These are phyloP conservation scores for Austrofundulus limnaeus DNA, from an alignment of 2,113 vertebrate genomes.

Conservation along the genomic window DNA sequence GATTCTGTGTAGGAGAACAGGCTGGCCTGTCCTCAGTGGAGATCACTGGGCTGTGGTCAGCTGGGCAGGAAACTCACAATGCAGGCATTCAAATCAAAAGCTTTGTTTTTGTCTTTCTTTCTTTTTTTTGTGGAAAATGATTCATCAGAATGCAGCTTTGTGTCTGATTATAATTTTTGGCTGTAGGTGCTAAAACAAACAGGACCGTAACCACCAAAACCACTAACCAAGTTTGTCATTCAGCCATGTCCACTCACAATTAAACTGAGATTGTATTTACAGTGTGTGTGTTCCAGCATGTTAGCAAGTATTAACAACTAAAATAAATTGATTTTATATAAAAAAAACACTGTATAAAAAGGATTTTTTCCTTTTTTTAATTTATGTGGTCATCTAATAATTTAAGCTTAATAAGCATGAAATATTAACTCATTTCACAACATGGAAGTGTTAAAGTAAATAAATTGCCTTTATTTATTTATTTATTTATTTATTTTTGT, in stretches of 20 bases:
- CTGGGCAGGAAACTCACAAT: constrained; percentile 44
- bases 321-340: too few relatives aligned
- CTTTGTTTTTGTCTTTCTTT: constrained; percentile 10
- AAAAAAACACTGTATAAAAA: too few relatives aligned
- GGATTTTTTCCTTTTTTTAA: too few relatives aligned
- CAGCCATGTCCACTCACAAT: constrained; percentile 13
- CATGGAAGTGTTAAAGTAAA: too few relatives aligned
- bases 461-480: too few relatives aligned
- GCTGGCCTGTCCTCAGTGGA: constrained; percentile 35
- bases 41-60: constrained; percentile 48
- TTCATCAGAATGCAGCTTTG: constrained; percentile 50
- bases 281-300: not conserved
- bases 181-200: constrained; percentile 27
- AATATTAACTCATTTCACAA: too few relatives aligned
- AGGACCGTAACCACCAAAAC: not conserved
- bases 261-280: not conserved
- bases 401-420: too few relatives aligned
- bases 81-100: constrained; percentile 30
- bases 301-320: too few relatives aligned
- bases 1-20: constrained; percentile 43
- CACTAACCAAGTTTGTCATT: constrained; percentile 12
- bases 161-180: constrained; percentile 51
- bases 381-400: too few relatives aligned
- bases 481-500: too few relatives aligned
- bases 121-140: constrained; percentile 27